Conservation (phyloP, 2,888 invertebrate species). For the Phoenoteleia sp. region DNA sequence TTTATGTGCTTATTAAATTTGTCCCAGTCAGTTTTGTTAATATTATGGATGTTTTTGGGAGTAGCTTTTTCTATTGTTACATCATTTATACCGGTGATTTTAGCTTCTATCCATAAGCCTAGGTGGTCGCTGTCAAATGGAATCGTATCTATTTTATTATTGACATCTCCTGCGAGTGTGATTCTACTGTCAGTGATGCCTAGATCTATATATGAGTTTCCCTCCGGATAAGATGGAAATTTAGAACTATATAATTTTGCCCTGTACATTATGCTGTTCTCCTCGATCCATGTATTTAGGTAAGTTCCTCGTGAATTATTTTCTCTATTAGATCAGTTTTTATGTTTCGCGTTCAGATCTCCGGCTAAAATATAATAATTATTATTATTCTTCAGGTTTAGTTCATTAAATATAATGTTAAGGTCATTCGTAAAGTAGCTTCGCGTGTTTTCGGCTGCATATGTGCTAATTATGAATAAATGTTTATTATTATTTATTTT, state of each 20-base stretch:
- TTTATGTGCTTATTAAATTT: too few species aligned
- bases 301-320: slow-evolving; percentile 13
- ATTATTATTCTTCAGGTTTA: neutral
- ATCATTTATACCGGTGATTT: too few species aligned
- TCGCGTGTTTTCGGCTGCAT: slow-evolving; percentile 29
- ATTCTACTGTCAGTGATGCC: too few species aligned
- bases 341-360: slow-evolving; percentile 34
- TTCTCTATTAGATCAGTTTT: neutral
- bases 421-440: slow-evolving; percentile 31
- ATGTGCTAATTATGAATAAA: slow-evolving; percentile 21
- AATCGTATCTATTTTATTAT: too few species aligned
- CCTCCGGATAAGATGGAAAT: too few species aligned
- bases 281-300: neutral
- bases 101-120: too few species aligned
- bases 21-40: too few species aligned
- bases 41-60: too few species aligned
- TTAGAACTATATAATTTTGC: neutral
- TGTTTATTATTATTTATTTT: slow-evolving; percentile 34
- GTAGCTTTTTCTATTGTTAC: too few species aligned
- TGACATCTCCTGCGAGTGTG: too few species aligned
- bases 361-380: slow-evolving; percentile 38
- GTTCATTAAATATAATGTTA: slow-evolving; percentile 19
- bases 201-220: too few species aligned
- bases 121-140: too few species aligned
- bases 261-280: neutral